phyloP scores from a whole-genome alignment of 2,888 invertebrate genomes.

The Pristionchus arcanus region DNA sequence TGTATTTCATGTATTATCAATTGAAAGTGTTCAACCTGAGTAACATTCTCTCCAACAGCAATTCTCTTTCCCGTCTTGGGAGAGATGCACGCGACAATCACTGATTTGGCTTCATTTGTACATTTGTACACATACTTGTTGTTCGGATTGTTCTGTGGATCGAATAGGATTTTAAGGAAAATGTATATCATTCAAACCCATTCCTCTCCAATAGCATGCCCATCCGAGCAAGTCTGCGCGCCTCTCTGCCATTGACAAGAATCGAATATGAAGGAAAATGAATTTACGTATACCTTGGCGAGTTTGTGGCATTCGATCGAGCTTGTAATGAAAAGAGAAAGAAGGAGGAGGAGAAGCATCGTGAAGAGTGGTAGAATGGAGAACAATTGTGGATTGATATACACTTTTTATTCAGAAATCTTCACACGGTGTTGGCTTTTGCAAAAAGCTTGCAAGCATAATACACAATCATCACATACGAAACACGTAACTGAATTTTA shows the following conservation, averaged over 20 bases:
- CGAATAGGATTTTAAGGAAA: background rate
- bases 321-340: background rate
- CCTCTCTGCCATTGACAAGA: background rate
- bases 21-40: background rate
- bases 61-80: background rate
- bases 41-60: background rate
- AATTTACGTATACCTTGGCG: background rate
- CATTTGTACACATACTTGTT: background rate
- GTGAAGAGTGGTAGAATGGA: background rate
- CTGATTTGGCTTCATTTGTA: background rate
- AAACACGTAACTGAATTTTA: background rate
- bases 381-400: background rate
- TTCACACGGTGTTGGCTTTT: background rate
- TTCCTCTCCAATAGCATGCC: background rate
- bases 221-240: background rate
- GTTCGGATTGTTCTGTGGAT: background rate
- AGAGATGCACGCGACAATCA: background rate
- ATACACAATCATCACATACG: background rate
- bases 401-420: background rate
- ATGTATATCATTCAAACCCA: background rate
- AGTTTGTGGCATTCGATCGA: background rate
- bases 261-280: background rate
- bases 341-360: background rate
- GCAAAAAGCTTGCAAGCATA: background rate
- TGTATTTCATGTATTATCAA: background rate